Evolutionary conservation across 2,888 invertebrate species (phyloP), one percentile per base, ranked within the genome.

Genomic region (Apodemia mormo): DNA sequence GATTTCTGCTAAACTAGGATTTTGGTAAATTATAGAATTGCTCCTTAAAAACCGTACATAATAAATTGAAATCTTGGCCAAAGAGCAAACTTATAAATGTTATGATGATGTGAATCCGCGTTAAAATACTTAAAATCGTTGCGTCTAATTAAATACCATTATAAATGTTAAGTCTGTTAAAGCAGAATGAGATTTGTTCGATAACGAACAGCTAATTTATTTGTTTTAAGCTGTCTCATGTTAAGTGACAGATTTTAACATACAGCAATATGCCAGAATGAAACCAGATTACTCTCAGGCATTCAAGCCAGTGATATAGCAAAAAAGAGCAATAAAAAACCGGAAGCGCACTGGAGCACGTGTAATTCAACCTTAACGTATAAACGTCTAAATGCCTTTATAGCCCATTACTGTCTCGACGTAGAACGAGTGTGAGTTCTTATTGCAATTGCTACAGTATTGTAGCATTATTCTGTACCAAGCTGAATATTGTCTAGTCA

Each of bases 331-430:
- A 69, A 66, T 68, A 71, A 72, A 69, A 72, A 74, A 71, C 66
- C 72, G 71, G 72, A 74, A 70, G 71, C 61, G 61, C 68, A 65
- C 66, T 68, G 70, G 65, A 70, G 71, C 69, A 68, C 72, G 68
- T 69, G 71, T 71, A 74, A 74, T 74, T 72, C 68, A 74, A 71
- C 69, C 72, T 74, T 65, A 68, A 70, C 71, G 71, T 74, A 71
- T 68, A 72, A 72, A 71, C 45, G 71, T 72, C 72, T 71, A 72
- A 72, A 72, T 70, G 68, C 68, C 65, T 70, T 64, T 69, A 69
- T 65, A 30, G 65, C 69, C 68, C 68, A 69, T 74, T 72, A 72
- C 65, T 58, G 71, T 54, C 37, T 66, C 37, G 49, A 68, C 64
- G 64, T 52, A 67, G 68, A 64, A 69, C 67, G 69, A 71, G 71